Evolutionary conservation across 2,113 vertebrate genomes (phyloP), one percentile per base, ranked within the genome.

Genomic region (Bothrops jararaca): DNA sequence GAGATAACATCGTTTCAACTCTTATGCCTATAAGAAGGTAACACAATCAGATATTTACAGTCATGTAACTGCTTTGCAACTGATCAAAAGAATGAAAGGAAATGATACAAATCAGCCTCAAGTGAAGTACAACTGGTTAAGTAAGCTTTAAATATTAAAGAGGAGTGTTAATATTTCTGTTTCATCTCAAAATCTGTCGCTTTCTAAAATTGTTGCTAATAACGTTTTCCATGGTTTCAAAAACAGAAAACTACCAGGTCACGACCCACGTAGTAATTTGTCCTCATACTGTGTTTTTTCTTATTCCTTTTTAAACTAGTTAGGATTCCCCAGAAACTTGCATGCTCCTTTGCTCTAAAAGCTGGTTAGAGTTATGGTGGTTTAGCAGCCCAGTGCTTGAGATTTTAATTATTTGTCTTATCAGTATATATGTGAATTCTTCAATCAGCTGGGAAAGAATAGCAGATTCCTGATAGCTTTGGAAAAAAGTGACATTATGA

Each of bases 91-190:
- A 97, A 97, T 97, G 97, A 98, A 98, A 96, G 97, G 95, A 97
- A 97, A 97, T 97, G 97, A 97, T 96, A 97, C 11, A 24, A 97
- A 96, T 97, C 96, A 96, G 95, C 96, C 96, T 97, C 97, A 98
- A 96, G 95, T 95, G 92, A 97, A 98, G 96, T 97, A 97, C 97
- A 97, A 95, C 96, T 96, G 95, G 97, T 98, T 98, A 98, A 98
- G 96, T 94, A 97, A 97, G 97, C 97, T 98, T 98, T 98, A 98
- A 98, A 98, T 98, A 98, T 98, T 98, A 97, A 98, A 98, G 96
- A 96, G 94, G 95, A 97, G 96, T 96, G 97, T 98, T 97, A 98
- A 98, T 98, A 98, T 98, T 98, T 98, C 97, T 97, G 97, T 98
- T 98, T 98, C 97, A 98, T 98, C 97, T 98, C 26, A 0, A 97